phyloP scores from a whole-genome alignment of 2,797 vertebrate genomes.

The Phalanger gymnotis region DNA sequence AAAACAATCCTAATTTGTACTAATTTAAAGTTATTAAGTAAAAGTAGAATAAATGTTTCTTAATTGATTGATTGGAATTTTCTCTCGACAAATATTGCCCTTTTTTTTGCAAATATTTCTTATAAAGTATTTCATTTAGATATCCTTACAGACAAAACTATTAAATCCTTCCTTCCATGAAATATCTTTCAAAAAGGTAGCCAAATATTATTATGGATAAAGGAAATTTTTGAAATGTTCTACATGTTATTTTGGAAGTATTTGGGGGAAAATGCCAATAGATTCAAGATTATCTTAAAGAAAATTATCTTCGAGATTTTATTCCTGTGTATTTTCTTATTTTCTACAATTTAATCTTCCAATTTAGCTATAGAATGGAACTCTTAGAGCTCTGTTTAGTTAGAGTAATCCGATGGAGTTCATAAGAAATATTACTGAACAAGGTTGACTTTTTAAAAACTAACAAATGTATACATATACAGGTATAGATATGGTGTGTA shows the following conservation, averaged over 20 bases:
- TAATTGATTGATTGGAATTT: not conserved
- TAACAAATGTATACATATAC: not conserved
- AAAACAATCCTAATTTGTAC: not conserved
- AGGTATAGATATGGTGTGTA: not conserved
- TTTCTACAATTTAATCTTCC: not conserved
- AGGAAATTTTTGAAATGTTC: not conserved
- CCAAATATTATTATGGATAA: not conserved
- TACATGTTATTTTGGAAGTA: not conserved
- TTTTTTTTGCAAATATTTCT: not conserved
- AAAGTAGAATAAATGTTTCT: not conserved
- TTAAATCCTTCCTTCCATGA: not conserved
- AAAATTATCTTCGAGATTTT: not conserved
- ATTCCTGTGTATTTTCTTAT: not conserved
- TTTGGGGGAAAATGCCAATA: not conserved
- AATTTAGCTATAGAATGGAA: not conserved
- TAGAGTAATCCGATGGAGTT: not conserved
- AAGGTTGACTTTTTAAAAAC: not conserved
- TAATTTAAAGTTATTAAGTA: not conserved
- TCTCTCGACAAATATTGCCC: not conserved
- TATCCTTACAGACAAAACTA: not conserved
- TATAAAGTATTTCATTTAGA: not conserved
- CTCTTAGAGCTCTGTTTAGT: not conserved
- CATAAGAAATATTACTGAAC: not conserved
- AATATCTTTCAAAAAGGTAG: not conserved
- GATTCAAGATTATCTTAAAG: not conserved